phyloP scores from a whole-genome alignment of 2,113 vertebrate species.

The Vulpes ferrilata region DNA sequence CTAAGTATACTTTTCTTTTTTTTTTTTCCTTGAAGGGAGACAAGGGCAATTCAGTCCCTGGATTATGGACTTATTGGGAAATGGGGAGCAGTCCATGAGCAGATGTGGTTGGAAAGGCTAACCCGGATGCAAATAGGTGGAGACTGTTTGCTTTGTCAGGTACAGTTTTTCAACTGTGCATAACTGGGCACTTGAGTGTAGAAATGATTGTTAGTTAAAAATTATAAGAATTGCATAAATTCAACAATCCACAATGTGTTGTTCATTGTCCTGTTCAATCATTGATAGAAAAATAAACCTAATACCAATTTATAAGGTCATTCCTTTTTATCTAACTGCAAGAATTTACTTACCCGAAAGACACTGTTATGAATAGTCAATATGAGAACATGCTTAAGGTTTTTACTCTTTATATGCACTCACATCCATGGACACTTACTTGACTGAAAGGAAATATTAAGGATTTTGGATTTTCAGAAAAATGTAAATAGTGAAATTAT shows the following conservation, averaged over 20 bases:
- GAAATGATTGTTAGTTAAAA: neutral
- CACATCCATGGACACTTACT: neutral
- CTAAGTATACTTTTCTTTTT: neutral
- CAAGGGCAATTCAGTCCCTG: neutral
- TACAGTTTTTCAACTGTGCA: neutral
- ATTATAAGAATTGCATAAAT: neutral
- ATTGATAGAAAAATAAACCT: conserved; percentile 1
- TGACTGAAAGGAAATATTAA: neutral
- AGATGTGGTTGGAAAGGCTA: neutral
- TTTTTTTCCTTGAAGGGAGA: neutral
- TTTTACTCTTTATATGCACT: neutral
- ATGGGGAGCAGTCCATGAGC: neutral
- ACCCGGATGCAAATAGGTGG: neutral
- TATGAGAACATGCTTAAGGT: neutral
- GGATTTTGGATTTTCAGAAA: conserved; percentile 10
- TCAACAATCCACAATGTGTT: neutral
- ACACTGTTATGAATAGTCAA: neutral
- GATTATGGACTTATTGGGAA: neutral
- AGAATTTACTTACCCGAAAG: neutral
- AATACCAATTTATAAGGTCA: neutral
- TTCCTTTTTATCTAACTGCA: neutral
- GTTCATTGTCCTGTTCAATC: neutral
- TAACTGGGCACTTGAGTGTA: neutral
- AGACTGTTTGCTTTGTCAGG: neutral
- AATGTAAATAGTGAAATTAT: conserved; percentile 9